Base-by-base conservation (phyloP, 2,797 vertebrate genomes). In the Catamblyrhynchus diadema region DNA sequence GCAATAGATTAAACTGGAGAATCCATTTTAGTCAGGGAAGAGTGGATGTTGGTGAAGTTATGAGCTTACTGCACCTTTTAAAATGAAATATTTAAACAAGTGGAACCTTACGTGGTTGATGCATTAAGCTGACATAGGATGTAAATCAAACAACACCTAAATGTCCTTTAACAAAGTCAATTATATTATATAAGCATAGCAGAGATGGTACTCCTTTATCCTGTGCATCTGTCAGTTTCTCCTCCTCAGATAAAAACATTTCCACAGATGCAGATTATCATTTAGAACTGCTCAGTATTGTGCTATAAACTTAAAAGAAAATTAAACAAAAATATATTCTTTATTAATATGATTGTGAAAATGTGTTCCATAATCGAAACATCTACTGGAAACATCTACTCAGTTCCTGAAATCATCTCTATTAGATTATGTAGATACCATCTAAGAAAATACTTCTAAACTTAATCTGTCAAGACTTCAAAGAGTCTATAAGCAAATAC, bases 341-440 rank as follows among this genome's bases (percentile, higher is more conserved):
- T 91, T 94, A 78, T 92, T 94, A 96, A 93, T 75, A 81, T 83
- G 72, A 59, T 78, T 85, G 96, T 51, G 85, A 93, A 95, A 92
- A 54, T 45, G 17, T 45, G 35, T 95, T 62, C 10, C 48, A 27
- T 72, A 95, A 93, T 94, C 69, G 12, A 74, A 94, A 14, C 89
- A 66, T 94, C 75, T 93, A 30, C 94, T 91, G 94, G 95, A 96
- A 97, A 87, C 94, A 83, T 94, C 96, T 72, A 94, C 84, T 67
- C 94, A 56, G 69, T 81, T 97, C 93, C 96, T 96, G 96, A 98
- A 98, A 97, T 97, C 97, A 95, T 97, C 97, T 98, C 96, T 98
- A 98, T 98, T 98, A 98, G 98, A 98, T 98, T 98, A 98, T 97
- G 96, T 75, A 98, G 98, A 98, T 98, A 97, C 33, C 93, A 98